These are phyloP conservation scores for Promerops cafer DNA, from an alignment of 2,113 vertebrate genomes.

Conservation along the genomic window DNA sequence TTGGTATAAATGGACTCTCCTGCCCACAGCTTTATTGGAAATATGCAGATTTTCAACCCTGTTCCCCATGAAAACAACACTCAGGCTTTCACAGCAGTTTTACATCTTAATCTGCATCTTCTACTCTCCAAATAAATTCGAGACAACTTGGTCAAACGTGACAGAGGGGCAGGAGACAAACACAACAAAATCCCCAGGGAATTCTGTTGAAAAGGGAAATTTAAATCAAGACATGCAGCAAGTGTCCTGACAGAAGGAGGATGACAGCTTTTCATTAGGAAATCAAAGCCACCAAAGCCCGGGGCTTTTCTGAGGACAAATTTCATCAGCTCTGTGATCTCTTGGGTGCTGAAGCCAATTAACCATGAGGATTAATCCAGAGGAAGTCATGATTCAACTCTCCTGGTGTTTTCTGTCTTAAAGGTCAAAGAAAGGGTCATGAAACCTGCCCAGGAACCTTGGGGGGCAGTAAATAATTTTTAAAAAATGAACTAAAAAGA, in stretches of 20 bases:
- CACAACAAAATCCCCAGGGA: neutral
- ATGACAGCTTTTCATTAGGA: neutral
- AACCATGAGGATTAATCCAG: neutral
- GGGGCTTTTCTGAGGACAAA: neutral
- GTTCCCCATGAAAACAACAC: neutral
- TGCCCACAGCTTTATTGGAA: neutral
- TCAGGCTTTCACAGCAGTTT: neutral
- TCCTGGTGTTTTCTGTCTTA: neutral
- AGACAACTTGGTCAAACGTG: neutral
- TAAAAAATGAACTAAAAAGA: neutral
- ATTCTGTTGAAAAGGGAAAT: neutral
- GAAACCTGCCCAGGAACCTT: neutral
- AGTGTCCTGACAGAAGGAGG: neutral
- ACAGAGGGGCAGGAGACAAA: neutral
- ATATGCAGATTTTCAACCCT: neutral
- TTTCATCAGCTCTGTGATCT: neutral
- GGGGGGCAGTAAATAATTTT: neutral
- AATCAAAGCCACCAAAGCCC: neutral
- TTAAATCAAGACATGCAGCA: neutral
- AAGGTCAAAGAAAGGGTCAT: neutral
- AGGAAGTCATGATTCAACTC: neutral
- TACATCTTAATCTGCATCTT: neutral
- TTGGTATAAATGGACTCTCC: neutral
- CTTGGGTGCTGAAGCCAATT: neutral
- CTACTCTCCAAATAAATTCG: neutral